A percentile compares a stretch with the other conserved stretches of the same genome.
These are phyloP conservation scores for Amblyopsis rosae DNA, from an alignment of 2,113 vertebrate genomes.

Conservation along the genomic window DNA sequence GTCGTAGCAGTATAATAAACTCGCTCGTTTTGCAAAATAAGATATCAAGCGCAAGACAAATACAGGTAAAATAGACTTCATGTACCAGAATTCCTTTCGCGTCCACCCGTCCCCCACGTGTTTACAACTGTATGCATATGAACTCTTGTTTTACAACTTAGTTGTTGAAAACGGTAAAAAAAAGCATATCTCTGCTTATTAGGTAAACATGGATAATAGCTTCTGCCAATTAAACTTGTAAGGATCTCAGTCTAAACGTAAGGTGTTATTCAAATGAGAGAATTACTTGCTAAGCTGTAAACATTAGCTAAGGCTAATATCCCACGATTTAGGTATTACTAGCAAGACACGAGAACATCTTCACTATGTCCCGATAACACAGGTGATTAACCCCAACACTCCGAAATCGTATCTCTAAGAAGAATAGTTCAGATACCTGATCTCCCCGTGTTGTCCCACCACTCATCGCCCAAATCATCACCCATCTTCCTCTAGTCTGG, in stretches of 20 bases:
- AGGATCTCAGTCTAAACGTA: background rate
- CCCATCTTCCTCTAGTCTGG: constrained; percentile 59
- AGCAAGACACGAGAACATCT: background rate
- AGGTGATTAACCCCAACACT: no score
- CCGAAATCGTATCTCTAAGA: no score
- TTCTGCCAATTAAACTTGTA: background rate
- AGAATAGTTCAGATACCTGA: constrained; percentile 18
- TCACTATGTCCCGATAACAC: no score
- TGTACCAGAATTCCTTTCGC: background rate
- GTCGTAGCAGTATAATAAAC: no score
- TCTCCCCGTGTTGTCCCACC: constrained; percentile 59
- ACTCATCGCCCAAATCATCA: constrained; percentile 72
- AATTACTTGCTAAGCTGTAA: background rate
- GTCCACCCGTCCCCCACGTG: constrained; percentile 15
- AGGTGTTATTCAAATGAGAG: background rate
- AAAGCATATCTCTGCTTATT: background rate
- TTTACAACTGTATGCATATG: constrained; percentile 13
- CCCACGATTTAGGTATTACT: background rate
- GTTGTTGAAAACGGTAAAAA: background rate
- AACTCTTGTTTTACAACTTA: background rate
- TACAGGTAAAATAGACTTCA: background rate
- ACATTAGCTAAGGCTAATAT: background rate
- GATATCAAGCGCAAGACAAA: no score
- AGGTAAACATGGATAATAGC: background rate
- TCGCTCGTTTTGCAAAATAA: no score